phyloP scores from a whole-genome alignment of 2,113 vertebrate species.

The Sturnus vulgaris region DNA sequence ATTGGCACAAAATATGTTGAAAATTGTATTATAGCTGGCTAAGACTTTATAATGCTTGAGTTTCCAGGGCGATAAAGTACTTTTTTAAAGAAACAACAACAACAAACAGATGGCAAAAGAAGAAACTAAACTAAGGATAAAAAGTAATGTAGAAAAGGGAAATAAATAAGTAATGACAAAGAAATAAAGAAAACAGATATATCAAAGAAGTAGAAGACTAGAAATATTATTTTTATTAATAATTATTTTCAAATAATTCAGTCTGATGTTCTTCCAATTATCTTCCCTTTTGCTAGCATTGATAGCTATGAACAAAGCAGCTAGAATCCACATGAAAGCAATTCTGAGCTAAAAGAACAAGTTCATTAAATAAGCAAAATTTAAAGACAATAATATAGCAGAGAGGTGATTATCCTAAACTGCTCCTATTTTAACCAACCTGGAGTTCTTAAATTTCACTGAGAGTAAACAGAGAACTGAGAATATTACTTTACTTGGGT shows the following conservation, averaged over 20 bases:
- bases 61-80: neutral
- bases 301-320: neutral
- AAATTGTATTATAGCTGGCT: neutral
- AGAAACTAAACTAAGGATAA: neutral
- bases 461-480: neutral
- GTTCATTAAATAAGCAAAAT: neutral
- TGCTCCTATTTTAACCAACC: neutral
- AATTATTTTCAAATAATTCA: neutral
- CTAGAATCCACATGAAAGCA: neutral
- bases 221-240: neutral
- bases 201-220: neutral
- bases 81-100: neutral
- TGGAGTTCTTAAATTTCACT: neutral
- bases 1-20: neutral
- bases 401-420: neutral
- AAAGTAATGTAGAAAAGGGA: neutral
- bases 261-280: neutral
- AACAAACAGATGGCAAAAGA: neutral
- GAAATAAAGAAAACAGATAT: neutral
- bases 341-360: neutral
- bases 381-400: neutral
- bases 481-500: neutral
- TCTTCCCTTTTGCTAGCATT: neutral
- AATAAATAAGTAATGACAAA: neutral
- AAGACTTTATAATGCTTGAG: neutral